Evolutionary conservation across 2,113 vertebrate species (phyloP).

Genomic region (Phyllostomus discolor): DNA sequence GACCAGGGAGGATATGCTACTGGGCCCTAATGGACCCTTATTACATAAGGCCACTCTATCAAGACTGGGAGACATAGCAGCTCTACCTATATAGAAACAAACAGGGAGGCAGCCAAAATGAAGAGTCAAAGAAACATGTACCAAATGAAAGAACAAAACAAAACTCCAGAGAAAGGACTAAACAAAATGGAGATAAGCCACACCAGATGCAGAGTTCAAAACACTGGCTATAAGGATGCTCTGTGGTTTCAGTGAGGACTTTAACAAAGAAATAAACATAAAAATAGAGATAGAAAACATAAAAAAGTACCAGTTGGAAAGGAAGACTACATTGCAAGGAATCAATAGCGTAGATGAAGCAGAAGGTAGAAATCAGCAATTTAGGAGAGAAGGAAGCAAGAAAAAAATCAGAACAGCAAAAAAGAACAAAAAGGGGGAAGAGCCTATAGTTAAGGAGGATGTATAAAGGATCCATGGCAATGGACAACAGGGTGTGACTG

Average conservation of each 20-base stretch:
- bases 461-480: no score
- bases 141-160: not conserved
- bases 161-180: not conserved
- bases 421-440: not conserved
- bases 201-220: not conserved
- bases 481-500: no score
- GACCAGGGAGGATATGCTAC: not conserved
- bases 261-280: not conserved
- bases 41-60: not conserved
- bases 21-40: not conserved
- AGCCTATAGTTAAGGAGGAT: no score
- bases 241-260: not conserved
- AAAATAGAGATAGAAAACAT: not conserved
- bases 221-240: not conserved
- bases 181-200: not conserved
- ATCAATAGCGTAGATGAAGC: not conserved
- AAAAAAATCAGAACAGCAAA: not conserved
- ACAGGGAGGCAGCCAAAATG: not conserved
- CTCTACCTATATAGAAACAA: not conserved
- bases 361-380: not conserved
- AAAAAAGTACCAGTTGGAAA: not conserved
- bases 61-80: not conserved
- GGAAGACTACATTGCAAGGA: not conserved
- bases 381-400: not conserved
- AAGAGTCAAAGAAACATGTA: not conserved